Conservation (phyloP, 2,888 invertebrate genomes). For the Diploptera punctata region DNA sequence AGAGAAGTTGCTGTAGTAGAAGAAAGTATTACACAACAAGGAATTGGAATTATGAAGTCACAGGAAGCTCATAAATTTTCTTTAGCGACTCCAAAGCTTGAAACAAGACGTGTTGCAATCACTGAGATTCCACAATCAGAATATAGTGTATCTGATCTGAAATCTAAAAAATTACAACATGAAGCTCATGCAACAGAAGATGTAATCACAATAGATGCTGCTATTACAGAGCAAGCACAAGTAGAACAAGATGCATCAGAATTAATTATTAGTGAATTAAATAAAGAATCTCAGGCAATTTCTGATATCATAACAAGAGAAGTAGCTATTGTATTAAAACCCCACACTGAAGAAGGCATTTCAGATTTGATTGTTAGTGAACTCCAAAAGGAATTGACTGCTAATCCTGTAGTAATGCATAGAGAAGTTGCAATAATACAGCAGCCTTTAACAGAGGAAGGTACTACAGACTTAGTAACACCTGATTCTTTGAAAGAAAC, state of each 20-base stretch:
- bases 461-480: neutral
- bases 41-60: slow-evolving; percentile 4
- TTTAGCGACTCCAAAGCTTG: neutral
- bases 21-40: slow-evolving; percentile 13
- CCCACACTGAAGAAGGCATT: slow-evolving; percentile 26
- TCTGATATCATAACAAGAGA: slow-evolving; percentile 9
- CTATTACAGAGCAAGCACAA: slow-evolving; percentile 28
- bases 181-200: slow-evolving; percentile 28
- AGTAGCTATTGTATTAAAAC: slow-evolving; percentile 21
- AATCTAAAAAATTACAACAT: neutral
- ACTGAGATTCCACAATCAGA: slow-evolving; percentile 23
- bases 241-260: slow-evolving; percentile 26
- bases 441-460: slow-evolving; percentile 32
- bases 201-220: slow-evolving; percentile 28
- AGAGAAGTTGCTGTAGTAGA: slow-evolving; percentile 31
- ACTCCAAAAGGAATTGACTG: slow-evolving; percentile 26
- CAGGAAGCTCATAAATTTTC: neutral
- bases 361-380: slow-evolving; percentile 21
- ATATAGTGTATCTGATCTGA: neutral
- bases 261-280: slow-evolving; percentile 4
- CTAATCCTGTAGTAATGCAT: slow-evolving; percentile 31
- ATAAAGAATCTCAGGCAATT: neutral
- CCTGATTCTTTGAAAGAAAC: neutral
- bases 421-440: slow-evolving; percentile 35
- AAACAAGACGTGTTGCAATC: slow-evolving; percentile 32